Evolutionary conservation across 2,113 vertebrate species (phyloP).

Genomic region (Cryptomyrus ogoouensis): DNA sequence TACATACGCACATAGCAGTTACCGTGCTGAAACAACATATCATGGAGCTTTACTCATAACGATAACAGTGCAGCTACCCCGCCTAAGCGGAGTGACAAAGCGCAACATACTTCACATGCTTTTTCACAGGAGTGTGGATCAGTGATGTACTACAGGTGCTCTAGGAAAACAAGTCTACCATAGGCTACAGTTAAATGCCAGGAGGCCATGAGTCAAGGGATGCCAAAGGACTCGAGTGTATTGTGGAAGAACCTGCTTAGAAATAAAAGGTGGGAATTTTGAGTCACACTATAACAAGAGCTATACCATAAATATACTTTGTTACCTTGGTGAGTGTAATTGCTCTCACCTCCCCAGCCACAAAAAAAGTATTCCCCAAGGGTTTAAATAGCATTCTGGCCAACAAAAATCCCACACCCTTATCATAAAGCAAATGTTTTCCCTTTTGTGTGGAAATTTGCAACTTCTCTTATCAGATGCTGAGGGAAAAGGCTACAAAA

Average conservation of each 20-base stretch:
- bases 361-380: background rate
- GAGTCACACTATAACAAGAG: background rate
- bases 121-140: background rate
- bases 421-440: background rate
- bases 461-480: background rate
- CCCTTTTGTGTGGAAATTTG: background rate
- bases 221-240: background rate
- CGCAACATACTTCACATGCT: background rate
- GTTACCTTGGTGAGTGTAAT: background rate
- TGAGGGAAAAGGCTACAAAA: background rate
- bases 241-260: background rate
- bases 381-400: background rate
- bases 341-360: background rate
- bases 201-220: background rate
- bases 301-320: background rate
- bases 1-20: background rate
- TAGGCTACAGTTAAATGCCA: background rate
- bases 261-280: background rate
- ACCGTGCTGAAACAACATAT: background rate
- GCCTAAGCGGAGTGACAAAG: background rate
- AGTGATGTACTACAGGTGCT: background rate
- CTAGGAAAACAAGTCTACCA: background rate
- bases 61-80: background rate
- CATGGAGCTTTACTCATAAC: background rate
- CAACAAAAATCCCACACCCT: background rate